Evolutionary conservation across 2,113 vertebrate species (phyloP).

Genomic region (Osmerus eperlanus): DNA sequence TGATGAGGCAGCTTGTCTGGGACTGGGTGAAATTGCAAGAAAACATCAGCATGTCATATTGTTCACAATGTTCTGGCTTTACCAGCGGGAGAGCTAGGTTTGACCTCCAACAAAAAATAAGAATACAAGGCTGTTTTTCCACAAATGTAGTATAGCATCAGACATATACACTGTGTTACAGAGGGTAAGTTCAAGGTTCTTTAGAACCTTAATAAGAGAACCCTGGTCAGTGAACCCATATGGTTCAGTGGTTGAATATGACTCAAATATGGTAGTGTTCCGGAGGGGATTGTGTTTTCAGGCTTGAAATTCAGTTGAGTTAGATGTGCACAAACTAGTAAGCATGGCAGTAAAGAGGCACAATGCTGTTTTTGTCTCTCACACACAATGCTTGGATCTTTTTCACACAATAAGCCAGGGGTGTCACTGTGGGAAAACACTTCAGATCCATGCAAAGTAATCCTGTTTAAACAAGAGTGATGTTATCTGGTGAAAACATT

Average conservation of each 20-base stretch:
- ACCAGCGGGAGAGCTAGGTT: too few relatives aligned
- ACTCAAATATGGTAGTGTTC: background rate
- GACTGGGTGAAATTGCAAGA: too few relatives aligned
- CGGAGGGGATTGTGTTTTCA: background rate
- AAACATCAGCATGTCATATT: too few relatives aligned
- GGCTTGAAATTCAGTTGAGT: conserved; percentile 2
- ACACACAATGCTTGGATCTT: background rate
- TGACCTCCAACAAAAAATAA: too few relatives aligned
- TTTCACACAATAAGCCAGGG: background rate
- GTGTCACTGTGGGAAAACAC: background rate
- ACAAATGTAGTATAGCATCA: too few relatives aligned
- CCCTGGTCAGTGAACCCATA: background rate
- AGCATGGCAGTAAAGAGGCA: background rate
- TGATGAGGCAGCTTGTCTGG: too few relatives aligned
- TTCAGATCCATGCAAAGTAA: background rate
- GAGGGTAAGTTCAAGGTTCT: background rate
- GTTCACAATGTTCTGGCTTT: too few relatives aligned
- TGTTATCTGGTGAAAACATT: background rate
- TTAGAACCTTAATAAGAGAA: background rate
- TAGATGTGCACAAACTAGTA: background rate
- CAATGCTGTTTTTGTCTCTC: background rate
- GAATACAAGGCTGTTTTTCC: too few relatives aligned
- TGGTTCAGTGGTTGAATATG: conserved; percentile 10
- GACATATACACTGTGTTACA: background rate
- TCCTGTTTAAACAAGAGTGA: conserved; percentile 1